phyloP scores from a whole-genome alignment of 1,140 invertebrate species.

The Chrysoperla carnea region DNA sequence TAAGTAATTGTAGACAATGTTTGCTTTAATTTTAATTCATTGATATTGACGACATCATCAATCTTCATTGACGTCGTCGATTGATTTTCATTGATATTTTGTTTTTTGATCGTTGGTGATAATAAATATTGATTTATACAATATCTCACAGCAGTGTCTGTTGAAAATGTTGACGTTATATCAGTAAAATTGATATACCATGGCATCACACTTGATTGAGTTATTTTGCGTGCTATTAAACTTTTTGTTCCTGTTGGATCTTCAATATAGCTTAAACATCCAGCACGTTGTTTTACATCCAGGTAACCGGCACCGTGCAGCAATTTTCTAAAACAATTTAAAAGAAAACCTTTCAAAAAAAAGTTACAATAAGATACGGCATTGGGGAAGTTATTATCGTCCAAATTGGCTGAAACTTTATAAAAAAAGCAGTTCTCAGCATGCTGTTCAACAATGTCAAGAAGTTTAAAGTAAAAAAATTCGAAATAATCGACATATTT shows the following conservation, averaged over 20 bases:
- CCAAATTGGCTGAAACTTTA: no score
- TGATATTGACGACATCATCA: not conserved
- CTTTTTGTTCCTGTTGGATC: slow-evolving; percentile 77
- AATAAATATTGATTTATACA: slow-evolving; percentile 48
- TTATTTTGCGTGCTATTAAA: slow-evolving; percentile 65
- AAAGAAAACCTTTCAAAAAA: slow-evolving; percentile 15
- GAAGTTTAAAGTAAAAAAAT: no score
- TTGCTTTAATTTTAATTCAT: slow-evolving; percentile 40
- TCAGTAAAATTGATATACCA: slow-evolving; percentile 41
- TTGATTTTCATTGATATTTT: slow-evolving; percentile 7
- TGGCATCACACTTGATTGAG: slow-evolving; percentile 53
- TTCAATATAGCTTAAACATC: slow-evolving; percentile 71
- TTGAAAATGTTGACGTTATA: slow-evolving; percentile 42
- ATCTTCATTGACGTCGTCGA: slow-evolving; percentile 5
- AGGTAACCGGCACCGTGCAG: slow-evolving; percentile 51
- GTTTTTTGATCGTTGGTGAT: slow-evolving; percentile 7
- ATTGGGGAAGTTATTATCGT: no score
- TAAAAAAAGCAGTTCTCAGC: no score
- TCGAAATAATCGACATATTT: no score
- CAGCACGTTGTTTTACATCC: slow-evolving; percentile 75
- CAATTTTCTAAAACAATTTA: slow-evolving; percentile 32
- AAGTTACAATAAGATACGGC: slow-evolving; percentile 6
- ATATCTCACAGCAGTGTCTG: slow-evolving; percentile 40
- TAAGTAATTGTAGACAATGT: slow-evolving; percentile 59
- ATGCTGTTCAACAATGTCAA: no score